Percentiles rank a stretch among this genome's conserved stretches.
phyloP scores from a whole-genome alignment of 2,888 invertebrate species.

The Amorpha juglandis region DNA sequence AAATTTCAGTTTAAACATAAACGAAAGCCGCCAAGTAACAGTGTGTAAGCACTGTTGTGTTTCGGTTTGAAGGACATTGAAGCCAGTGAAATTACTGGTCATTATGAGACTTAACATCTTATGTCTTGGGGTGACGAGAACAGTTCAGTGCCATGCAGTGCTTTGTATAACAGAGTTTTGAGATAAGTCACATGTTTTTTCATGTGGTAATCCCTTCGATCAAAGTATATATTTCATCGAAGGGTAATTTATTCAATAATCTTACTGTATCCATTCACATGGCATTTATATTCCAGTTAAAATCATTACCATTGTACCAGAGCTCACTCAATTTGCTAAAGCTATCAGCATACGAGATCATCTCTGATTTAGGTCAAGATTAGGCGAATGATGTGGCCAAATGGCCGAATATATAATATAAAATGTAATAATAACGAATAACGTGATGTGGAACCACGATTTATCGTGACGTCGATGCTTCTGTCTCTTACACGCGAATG shows the following conservation, averaged over 20 bases:
- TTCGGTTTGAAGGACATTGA: no score
- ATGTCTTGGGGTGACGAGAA: no score
- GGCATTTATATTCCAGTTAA: background rate
- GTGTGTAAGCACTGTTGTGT: no score
- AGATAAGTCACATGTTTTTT: no score
- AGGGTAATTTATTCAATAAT: no score
- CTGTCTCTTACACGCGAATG: slow-evolving; percentile 21
- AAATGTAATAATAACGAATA: slow-evolving; percentile 9
- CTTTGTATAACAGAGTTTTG: no score
- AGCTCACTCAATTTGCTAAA: slow-evolving; percentile 11
- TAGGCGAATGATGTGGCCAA: slow-evolving; percentile 8
- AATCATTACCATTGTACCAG: background rate
- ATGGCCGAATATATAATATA: slow-evolving; percentile 10
- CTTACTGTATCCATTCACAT: background rate
- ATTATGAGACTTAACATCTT: no score
- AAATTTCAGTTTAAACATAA: background rate
- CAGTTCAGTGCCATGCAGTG: no score
- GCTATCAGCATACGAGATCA: slow-evolving; percentile 7
- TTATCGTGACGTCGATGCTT: slow-evolving; percentile 20
- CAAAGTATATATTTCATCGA: no score
- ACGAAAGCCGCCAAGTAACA: no score
- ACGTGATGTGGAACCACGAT: slow-evolving; percentile 22
- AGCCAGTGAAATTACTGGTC: no score
- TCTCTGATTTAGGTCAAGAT: slow-evolving; percentile 6
- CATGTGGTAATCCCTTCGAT: no score